Evolutionary conservation across 2,888 invertebrate genomes (phyloP).

Genomic region (Agrochola lota): DNA sequence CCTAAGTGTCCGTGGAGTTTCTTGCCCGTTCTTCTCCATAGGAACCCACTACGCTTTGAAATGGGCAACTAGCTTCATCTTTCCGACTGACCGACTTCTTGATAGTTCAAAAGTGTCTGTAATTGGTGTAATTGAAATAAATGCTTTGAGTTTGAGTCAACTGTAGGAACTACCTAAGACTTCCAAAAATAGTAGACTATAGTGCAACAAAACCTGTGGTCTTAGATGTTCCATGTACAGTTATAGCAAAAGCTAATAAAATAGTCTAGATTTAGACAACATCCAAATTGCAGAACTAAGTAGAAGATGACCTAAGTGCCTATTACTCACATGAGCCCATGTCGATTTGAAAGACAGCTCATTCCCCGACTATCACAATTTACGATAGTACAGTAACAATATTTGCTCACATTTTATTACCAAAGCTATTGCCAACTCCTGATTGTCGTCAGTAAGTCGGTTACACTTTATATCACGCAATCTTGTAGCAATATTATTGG

Average conservation of each 20-base stretch:
- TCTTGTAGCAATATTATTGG: slow-evolving; percentile 14
- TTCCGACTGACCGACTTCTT: too few relatives aligned
- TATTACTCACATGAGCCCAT: neutral
- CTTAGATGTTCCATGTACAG: neutral
- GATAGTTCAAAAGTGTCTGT: too few relatives aligned
- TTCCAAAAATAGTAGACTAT: neutral
- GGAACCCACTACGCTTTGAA: too few relatives aligned
- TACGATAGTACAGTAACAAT: slow-evolving; percentile 29
- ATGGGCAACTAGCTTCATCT: too few relatives aligned
- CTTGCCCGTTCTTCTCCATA: too few relatives aligned
- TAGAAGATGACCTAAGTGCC: neutral
- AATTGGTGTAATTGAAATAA: too few relatives aligned
- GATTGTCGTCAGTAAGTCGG: slow-evolving; percentile 23
- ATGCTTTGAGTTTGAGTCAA: too few relatives aligned
- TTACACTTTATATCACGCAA: neutral
- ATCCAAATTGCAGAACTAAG: neutral
- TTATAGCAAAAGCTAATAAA: neutral
- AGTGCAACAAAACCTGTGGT: neutral
- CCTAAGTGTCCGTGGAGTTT: too few relatives aligned
- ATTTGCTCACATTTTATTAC: slow-evolving; percentile 47
- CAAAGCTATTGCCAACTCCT: slow-evolving; percentile 38
- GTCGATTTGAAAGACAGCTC: slow-evolving; percentile 17
- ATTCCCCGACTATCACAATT: slow-evolving; percentile 23
- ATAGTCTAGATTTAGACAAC: neutral
- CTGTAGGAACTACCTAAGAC: too few relatives aligned